A percentile compares a stretch with the other conserved stretches of the same genome.
Conservation (phyloP, 2,113 vertebrate species). For the Caloenas nicobarica region DNA sequence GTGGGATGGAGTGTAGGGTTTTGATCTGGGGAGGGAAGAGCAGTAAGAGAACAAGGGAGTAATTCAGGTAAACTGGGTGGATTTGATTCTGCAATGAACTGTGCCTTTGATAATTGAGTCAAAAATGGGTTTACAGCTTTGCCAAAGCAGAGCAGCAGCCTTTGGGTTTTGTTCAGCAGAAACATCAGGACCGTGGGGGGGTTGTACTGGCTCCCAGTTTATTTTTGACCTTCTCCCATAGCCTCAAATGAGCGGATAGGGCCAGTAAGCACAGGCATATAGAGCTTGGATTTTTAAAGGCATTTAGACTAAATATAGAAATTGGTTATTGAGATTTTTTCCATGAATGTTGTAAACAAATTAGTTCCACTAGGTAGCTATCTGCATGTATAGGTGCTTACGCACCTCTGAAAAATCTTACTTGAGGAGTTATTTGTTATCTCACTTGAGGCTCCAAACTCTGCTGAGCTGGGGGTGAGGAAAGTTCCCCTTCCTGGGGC, state of each 20-base stretch:
- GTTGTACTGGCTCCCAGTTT: neutral
- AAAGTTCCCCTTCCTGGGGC: neutral
- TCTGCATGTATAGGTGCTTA: neutral
- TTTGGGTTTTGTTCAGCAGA: neutral
- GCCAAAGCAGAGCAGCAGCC: neutral
- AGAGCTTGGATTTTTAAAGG: neutral
- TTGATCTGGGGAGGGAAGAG: neutral
- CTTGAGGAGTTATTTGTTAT: neutral
- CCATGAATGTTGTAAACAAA: slow-evolving; percentile 25
- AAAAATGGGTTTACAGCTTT: neutral
- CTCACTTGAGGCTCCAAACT: neutral
- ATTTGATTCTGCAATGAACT: neutral
- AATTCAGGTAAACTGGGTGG: neutral
- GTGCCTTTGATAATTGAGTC: neutral
- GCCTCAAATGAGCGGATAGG: neutral
- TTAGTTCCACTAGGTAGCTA: slow-evolving; percentile 34
- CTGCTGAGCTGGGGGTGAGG: neutral
- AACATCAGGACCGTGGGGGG: neutral
- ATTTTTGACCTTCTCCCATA: neutral
- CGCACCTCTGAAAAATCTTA: neutral
- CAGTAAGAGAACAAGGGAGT: neutral
- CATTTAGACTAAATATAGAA: neutral
- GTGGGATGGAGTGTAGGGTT: neutral
- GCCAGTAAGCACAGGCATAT: neutral
- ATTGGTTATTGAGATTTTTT: slow-evolving; percentile 10